These are phyloP conservation scores for Opisthocomus hoazin DNA, from an alignment of 2,113 vertebrate genomes.

Conservation along the genomic window DNA sequence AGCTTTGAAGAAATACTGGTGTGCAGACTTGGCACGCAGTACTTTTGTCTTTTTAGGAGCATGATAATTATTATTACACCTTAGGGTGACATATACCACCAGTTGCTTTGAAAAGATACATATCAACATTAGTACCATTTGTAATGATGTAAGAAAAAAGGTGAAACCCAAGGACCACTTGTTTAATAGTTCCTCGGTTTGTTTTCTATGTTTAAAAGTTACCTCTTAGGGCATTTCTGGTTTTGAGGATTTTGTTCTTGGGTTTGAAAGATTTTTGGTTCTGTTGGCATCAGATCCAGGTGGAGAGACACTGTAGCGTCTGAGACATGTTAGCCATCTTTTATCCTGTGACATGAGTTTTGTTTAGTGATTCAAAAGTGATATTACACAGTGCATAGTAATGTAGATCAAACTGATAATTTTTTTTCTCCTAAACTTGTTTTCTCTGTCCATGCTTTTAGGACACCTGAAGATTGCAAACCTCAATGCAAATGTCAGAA, in stretches of 20 bases:
- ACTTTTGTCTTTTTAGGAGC: neutral
- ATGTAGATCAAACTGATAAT: constrained; percentile 16
- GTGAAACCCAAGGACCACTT: neutral
- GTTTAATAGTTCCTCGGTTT: neutral
- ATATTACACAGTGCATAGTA: neutral
- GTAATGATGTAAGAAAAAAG: neutral
- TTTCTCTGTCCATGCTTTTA: constrained; percentile 53
- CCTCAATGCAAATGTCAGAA: neutral
- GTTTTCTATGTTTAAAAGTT: neutral
- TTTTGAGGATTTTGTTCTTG: neutral
- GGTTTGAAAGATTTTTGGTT: neutral
- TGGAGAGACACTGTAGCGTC: neutral
- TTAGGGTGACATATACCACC: neutral
- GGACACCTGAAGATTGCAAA: constrained; percentile 34
- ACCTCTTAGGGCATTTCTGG: neutral
- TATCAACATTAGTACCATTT: neutral
- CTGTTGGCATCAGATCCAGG: constrained; percentile 10
- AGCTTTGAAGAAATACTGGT: constrained; percentile 27
- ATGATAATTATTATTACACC: neutral
- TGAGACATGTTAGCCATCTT: constrained; percentile 15
- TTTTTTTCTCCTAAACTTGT: constrained; percentile 28
- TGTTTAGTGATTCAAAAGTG: constrained; percentile 16
- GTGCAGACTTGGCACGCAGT: neutral
- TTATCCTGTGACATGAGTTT: constrained; percentile 28
- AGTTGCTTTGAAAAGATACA: constrained; percentile 24